A percentile compares a stretch with the other conserved stretches of the same genome.
These are phyloP conservation scores for Perca schrenkii DNA, from an alignment of 2,113 vertebrate genomes.

Conservation along the genomic window DNA sequence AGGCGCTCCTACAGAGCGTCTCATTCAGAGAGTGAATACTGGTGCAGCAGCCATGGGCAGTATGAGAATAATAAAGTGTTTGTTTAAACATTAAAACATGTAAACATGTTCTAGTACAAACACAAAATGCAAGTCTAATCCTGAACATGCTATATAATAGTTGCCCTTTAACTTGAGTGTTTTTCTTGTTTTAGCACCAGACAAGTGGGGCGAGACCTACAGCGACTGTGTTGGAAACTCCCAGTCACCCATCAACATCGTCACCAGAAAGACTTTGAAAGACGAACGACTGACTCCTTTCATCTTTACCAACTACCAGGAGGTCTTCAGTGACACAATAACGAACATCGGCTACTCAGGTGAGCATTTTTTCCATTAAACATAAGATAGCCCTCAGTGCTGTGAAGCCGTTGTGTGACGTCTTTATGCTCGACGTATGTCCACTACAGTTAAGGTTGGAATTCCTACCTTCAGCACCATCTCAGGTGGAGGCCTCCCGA, in stretches of 20 bases:
- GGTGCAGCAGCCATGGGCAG: too few relatives aligned
- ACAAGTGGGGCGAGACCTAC: conserved; percentile 67
- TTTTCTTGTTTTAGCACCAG: conserved; percentile 72
- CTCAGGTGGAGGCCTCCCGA: conserved; percentile 79
- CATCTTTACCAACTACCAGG: conserved; percentile 78
- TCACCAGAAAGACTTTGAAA: conserved; percentile 80
- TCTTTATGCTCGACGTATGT: background rate
- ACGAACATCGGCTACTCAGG: conserved; percentile 85
- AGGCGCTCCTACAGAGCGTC: too few relatives aligned
- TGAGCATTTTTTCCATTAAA: conserved; percentile 32
- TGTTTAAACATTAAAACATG: too few relatives aligned
- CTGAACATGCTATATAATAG: too few relatives aligned
- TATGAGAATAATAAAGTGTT: too few relatives aligned
- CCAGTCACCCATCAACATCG: conserved; percentile 86
- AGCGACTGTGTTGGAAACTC: conserved; percentile 52
- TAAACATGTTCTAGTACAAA: too few relatives aligned
- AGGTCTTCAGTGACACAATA: conserved; percentile 66
- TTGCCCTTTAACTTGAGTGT: too few relatives aligned
- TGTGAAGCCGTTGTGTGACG: background rate
- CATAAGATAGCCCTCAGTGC: background rate
- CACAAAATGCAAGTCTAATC: too few relatives aligned
- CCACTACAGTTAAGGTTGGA: conserved; percentile 83
- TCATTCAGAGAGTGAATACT: too few relatives aligned
- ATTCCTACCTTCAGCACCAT: conserved; percentile 70
- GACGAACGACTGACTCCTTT: conserved; percentile 74